Conservation (phyloP, 2,113 vertebrate genomes). For the Callaeas wilsoni region DNA sequence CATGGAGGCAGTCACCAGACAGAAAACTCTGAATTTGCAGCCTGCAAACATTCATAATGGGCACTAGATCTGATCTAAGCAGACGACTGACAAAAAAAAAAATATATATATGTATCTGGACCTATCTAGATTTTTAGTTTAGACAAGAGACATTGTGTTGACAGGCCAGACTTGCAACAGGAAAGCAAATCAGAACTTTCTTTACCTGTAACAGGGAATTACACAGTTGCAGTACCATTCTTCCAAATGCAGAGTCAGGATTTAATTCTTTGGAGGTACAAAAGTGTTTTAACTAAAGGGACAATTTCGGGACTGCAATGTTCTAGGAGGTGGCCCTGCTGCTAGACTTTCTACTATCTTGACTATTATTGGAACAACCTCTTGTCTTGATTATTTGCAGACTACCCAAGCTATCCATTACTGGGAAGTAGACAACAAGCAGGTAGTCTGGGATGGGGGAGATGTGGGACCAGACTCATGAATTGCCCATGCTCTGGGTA, state of each 20-base stretch:
- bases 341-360: background rate
- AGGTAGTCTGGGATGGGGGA: background rate
- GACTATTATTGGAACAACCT: background rate
- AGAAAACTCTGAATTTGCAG: background rate
- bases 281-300: background rate
- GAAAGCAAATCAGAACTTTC: background rate
- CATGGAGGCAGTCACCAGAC: background rate
- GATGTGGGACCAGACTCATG: background rate
- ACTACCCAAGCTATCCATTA: background rate
- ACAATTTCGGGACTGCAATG: background rate
- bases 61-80: background rate
- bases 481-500: background rate
- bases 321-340: background rate
- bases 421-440: background rate
- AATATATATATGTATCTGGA: background rate
- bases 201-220: background rate
- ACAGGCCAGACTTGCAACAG: background rate
- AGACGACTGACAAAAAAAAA: background rate
- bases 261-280: background rate
- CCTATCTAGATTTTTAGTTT: background rate
- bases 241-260: background rate
- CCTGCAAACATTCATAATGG: background rate
- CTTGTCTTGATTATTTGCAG: background rate
- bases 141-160: background rate
- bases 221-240: background rate